phyloP scores from a whole-genome alignment of 2,888 invertebrate genomes.

The Hymenopus coronatus region DNA sequence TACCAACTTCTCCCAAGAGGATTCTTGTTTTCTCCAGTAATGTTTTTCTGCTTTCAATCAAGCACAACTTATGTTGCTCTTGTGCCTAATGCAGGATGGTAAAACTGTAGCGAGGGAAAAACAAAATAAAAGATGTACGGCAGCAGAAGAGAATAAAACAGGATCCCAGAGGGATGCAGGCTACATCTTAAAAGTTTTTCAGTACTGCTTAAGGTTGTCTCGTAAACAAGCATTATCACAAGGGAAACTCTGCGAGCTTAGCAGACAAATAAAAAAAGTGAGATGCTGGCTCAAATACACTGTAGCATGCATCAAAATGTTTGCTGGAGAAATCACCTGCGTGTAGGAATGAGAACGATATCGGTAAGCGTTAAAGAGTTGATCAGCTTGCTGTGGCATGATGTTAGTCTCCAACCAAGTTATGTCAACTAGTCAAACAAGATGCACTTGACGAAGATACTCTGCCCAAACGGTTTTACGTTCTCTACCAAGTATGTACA shows the following conservation, averaged over 20 bases:
- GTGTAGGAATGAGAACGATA: neutral
- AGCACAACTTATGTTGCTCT: too few species aligned
- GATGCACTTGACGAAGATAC: neutral
- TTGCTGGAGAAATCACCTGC: neutral
- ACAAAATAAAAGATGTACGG: neutral
- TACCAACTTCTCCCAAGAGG: too few species aligned
- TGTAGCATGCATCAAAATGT: neutral
- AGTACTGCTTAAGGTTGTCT: neutral
- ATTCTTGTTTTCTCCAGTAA: too few species aligned
- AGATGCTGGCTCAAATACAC: neutral
- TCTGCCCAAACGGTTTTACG: too few species aligned
- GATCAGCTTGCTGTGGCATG: neutral
- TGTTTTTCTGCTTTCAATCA: too few species aligned
- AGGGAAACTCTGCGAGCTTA: neutral
- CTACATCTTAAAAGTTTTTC: neutral
- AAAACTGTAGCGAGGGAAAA: neutral
- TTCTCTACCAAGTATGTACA: too few species aligned
- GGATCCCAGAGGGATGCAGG: neutral
- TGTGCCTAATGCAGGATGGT: too few species aligned
- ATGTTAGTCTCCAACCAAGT: neutral
- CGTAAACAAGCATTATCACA: neutral
- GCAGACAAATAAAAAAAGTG: neutral
- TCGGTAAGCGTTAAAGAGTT: neutral
- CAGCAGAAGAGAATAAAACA: neutral
- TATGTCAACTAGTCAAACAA: too few species aligned